These are phyloP conservation scores for Pipa parva DNA, from an alignment of 2,113 vertebrate genomes.

Conservation along the genomic window DNA sequence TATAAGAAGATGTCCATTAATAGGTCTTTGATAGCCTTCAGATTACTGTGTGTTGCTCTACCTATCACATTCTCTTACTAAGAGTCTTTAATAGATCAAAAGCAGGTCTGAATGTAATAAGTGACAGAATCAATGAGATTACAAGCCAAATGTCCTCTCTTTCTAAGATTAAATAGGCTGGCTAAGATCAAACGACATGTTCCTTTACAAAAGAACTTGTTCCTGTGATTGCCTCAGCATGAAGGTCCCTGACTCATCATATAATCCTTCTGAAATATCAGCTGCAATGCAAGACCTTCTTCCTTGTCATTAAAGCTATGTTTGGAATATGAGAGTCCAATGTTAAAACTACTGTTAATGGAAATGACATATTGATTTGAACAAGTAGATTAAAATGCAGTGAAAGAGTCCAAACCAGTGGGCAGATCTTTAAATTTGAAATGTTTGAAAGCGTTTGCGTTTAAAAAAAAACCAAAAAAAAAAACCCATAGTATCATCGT, in stretches of 20 bases:
- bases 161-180: neutral
- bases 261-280: conserved; percentile 1
- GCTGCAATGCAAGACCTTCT: neutral
- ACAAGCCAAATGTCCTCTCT: neutral
- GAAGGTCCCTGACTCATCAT: neutral
- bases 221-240: neutral
- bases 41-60: neutral
- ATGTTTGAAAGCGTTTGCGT: no score
- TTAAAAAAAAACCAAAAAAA: no score
- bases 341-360: conserved; percentile 2
- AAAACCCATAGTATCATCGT: no score
- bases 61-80: neutral
- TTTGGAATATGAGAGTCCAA: conserved; percentile 12
- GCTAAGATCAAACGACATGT: neutral
- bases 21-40: neutral
- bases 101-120: neutral
- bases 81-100: neutral
- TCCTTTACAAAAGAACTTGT: neutral
- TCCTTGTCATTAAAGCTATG: conserved; percentile 18
- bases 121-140: neutral
- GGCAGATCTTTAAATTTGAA: neutral
- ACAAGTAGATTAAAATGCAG: conserved; percentile 14
- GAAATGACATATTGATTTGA: neutral
- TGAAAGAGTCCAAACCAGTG: neutral
- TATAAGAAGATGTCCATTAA: neutral